Evolutionary conservation across 2,113 vertebrate genomes (phyloP), one percentile per base, ranked within the genome.

Genomic region (Pedionomus torquatus): DNA sequence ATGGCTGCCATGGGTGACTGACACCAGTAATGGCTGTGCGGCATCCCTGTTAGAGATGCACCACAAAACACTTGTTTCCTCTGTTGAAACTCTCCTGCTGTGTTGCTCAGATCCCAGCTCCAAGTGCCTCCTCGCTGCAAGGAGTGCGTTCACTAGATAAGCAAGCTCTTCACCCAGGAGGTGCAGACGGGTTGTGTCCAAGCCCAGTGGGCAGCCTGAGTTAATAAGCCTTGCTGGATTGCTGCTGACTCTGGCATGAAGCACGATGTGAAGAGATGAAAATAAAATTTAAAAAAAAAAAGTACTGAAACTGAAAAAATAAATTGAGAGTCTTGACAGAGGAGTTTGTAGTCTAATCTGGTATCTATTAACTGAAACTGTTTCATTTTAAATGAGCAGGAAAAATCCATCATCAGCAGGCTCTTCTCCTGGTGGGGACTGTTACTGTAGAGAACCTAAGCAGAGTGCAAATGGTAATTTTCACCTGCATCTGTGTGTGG

Each of bases 171-270:
- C 24, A 52, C 41, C 30, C 15, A 13, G 26, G n/a, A 71, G 66
- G 8, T 63, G 41, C 46, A 23, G 51, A 14, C 1, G 1, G 0
- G 7, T 58, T 4, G 2, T 65, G 33, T 43, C 37, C 46, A 31
- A 61, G 39, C 51, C 41, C 49, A 31, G 49, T 66, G 83, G 60
- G 87, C 46, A 70, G 31, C 68, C 51, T 0, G 2, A 23, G 16
- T 61, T 61, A 64, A 43, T 70, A 87, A 90, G n/a, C 17, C 20
- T 26, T 82, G 41, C 55, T 17, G 24, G 14, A 21, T 33, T 57
- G 41, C 55, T 83, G 31, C 3, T 8, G 49, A 18, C 64, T 58
- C 15, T 37, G 30, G n/a, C 55, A 28, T 19, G n/a, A 75, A 78
- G 37, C 51, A 31, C 0, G 1, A 13, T 44, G 51, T 24, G 16